Evolutionary conservation across 2,797 vertebrate species (phyloP).

Genomic region (Myotis vivesi): DNA sequence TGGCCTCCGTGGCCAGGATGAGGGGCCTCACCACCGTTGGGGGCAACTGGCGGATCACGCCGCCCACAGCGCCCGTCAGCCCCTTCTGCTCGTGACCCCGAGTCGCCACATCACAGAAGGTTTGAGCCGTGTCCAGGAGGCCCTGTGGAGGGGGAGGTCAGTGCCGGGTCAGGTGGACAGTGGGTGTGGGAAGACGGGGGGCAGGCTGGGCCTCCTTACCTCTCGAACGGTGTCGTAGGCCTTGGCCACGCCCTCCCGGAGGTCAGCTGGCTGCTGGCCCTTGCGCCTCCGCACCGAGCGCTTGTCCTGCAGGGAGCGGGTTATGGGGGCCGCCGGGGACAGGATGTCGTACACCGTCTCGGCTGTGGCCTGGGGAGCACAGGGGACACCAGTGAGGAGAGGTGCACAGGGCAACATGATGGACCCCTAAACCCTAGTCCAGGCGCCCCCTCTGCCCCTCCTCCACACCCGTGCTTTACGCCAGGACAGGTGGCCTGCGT

Average conservation of each 20-base stretch:
- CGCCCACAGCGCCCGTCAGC: conserved; percentile 92
- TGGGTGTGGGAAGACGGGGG: fast-evolving
- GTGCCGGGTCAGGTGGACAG: fast-evolving
- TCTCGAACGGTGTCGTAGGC: conserved; percentile 95
- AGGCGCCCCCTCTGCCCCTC: neutral
- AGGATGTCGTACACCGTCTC: conserved; percentile 96
- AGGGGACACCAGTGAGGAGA: neutral
- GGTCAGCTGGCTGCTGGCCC: conserved; percentile 91
- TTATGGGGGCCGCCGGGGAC: conserved; percentile 91
- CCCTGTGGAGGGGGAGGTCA: conserved; percentile 83
- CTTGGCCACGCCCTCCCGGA: conserved; percentile 94
- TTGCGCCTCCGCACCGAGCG: conserved; percentile 85
- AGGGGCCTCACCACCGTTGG: conserved; percentile 95
- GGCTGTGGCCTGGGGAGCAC: conserved; percentile 88
- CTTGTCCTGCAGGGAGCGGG: conserved; percentile 89
- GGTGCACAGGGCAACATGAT: fast-evolving
- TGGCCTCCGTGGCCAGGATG: conserved; percentile 94
- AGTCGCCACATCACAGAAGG: conserved; percentile 92
- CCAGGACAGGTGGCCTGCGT: too few species aligned
- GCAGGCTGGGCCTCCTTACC: conserved; percentile 77
- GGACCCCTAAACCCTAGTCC: neutral
- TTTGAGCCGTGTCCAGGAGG: conserved; percentile 93
- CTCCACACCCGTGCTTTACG: too few species aligned
- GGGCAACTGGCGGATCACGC: conserved; percentile 94
- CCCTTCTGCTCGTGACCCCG: conserved; percentile 95